Conservation (phyloP, 2,888 invertebrate species). For the Oscheius sp. region DNA sequence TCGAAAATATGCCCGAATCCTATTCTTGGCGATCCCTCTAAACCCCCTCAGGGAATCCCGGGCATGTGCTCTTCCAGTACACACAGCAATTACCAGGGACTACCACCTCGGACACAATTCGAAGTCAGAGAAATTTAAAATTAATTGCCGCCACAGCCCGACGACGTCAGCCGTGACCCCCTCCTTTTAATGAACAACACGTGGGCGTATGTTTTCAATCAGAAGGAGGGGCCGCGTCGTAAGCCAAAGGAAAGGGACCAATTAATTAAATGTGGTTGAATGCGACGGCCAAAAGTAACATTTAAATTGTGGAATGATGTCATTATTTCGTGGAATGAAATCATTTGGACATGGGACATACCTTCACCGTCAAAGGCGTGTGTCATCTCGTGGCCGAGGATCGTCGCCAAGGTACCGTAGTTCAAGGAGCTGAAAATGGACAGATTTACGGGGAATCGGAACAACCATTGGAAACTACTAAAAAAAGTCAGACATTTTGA, state of each 20-base stretch:
- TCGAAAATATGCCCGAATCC: too few species aligned
- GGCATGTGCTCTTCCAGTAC: not conserved
- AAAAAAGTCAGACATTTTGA: too few species aligned
- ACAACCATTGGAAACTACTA: too few species aligned
- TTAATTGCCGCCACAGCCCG: conserved; percentile 22
- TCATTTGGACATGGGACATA: too few species aligned
- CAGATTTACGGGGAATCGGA: too few species aligned
- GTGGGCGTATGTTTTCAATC: conserved; percentile 27
- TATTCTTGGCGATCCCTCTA: not conserved
- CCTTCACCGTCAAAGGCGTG: conserved; percentile 56
- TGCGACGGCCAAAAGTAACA: not conserved
- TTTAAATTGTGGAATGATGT: conserved; percentile 18
- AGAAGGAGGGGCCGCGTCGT: not conserved
- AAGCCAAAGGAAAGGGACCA: conserved; percentile 24
- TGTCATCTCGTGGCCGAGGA: conserved; percentile 52
- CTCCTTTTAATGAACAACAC: conserved; percentile 29
- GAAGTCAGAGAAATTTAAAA: not conserved
- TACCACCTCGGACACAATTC: conserved; percentile 15
- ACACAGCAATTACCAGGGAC: conserved; percentile 17
- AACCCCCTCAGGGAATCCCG: not conserved
- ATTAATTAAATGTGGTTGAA: not conserved
- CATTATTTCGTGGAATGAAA: too few species aligned
- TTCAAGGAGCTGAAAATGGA: conserved; percentile 53
- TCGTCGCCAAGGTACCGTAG: conserved; percentile 48
- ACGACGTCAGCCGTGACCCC: conserved; percentile 10